A percentile compares a stretch with the other conserved stretches of the same genome.
Conservation (phyloP, 2,888 invertebrate genomes). For the Harpalus rufipes region DNA sequence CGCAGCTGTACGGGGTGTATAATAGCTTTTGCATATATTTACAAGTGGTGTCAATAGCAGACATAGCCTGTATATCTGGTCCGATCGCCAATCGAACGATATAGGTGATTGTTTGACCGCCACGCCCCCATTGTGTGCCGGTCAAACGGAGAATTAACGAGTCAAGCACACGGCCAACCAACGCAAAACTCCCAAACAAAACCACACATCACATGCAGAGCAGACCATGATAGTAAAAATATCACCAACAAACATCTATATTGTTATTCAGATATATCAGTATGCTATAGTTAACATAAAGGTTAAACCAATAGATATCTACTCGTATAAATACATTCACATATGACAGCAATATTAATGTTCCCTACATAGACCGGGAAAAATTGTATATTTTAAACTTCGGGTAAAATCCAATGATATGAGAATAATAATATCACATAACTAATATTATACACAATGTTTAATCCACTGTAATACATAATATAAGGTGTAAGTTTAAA, state of each 20-base stretch:
- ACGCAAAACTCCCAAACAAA: slow-evolving; percentile 30
- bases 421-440: no score
- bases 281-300: not conserved
- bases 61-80: slow-evolving; percentile 69
- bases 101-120: slow-evolving; percentile 73
- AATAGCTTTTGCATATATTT: slow-evolving; percentile 55
- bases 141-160: slow-evolving; percentile 72
- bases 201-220: not conserved
- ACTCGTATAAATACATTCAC: no score
- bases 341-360: not conserved
- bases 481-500: no score
- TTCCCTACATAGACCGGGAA: no score
- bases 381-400: no score
- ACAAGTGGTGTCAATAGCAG: slow-evolving; percentile 72
- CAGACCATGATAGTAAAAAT: not conserved
- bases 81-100: slow-evolving; percentile 67
- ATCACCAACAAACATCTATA: not conserved
- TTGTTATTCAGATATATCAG: not conserved
- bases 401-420: no score
- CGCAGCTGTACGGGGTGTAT: slow-evolving; percentile 12
- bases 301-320: no score
- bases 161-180: slow-evolving; percentile 72
- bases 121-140: slow-evolving; percentile 68
- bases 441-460: no score
- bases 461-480: no score